Conservation (phyloP, 2,888 invertebrate genomes). For the Agrotis exclamationis region DNA sequence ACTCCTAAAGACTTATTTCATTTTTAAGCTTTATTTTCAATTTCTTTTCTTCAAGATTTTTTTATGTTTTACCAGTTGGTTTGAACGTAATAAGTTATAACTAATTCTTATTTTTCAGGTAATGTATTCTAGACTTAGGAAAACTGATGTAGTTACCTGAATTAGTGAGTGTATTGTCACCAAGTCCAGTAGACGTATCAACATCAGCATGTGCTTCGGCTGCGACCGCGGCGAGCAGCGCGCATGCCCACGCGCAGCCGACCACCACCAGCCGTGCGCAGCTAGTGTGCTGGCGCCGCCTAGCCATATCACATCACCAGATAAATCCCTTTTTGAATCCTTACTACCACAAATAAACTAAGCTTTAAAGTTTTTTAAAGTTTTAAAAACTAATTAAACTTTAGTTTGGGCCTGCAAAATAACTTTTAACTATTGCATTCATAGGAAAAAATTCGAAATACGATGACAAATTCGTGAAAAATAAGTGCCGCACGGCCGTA, state of each 20-base stretch:
- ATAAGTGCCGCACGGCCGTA: slow-evolving; percentile 62
- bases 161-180: slow-evolving; percentile 88
- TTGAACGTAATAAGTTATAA: background rate
- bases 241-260: slow-evolving; percentile 88
- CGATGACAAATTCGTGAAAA: slow-evolving; percentile 55
- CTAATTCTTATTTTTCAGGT: background rate
- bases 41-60: background rate
- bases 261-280: slow-evolving; percentile 73
- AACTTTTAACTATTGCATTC: slow-evolving; percentile 48
- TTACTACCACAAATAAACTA: slow-evolving; percentile 63
- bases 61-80: background rate
- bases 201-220: slow-evolving; percentile 83
- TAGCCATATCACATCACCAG: slow-evolving; percentile 90
- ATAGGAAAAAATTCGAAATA: slow-evolving; percentile 39
- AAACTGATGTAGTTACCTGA: slow-evolving; percentile 76
- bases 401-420: slow-evolving; percentile 39
- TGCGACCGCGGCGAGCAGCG: slow-evolving; percentile 75
- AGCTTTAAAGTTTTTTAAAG: slow-evolving; percentile 57
- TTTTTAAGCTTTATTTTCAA: background rate
- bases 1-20: background rate
- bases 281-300: slow-evolving; percentile 70
- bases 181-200: slow-evolving; percentile 88
- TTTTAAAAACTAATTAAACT: slow-evolving; percentile 45
- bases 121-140: background rate
- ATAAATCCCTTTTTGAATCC: slow-evolving; percentile 58